Conservation (phyloP, 2,888 invertebrate genomes). For the Stratiomys singularior region DNA sequence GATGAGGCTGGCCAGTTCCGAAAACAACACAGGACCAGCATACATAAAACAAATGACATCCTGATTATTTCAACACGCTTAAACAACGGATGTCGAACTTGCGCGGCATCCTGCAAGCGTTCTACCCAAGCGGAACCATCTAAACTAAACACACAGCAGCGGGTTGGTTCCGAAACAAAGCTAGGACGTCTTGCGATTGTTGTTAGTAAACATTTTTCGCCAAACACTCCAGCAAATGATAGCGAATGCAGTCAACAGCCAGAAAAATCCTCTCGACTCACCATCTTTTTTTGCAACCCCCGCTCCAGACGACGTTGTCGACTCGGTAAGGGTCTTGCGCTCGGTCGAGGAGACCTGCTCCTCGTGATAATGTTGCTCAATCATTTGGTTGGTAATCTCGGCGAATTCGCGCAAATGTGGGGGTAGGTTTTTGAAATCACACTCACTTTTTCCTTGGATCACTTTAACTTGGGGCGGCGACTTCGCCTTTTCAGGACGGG, state of each 20-base stretch:
- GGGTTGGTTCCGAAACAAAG: neutral
- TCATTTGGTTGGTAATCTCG: constrained; percentile 65
- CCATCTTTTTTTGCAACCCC: constrained; percentile 64
- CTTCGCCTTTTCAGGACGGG: constrained; percentile 60
- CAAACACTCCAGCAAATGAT: constrained; percentile 61
- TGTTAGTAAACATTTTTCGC: constrained; percentile 55
- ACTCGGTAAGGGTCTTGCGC: constrained; percentile 57
- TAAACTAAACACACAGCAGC: neutral
- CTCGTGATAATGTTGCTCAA: constrained; percentile 56
- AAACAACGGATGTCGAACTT: neutral
- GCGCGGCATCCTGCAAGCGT: neutral
- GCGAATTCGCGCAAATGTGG: constrained; percentile 84
- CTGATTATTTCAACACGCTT: neutral
- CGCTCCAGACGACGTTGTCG: constrained; percentile 59
- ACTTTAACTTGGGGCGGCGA: constrained; percentile 68
- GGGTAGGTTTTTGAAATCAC: constrained; percentile 74
- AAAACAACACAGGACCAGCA: no score
- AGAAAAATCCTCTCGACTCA: constrained; percentile 66
- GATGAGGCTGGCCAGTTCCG: no score
- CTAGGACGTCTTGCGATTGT: constrained; percentile 42
- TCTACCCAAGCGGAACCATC: neutral
- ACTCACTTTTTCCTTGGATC: constrained; percentile 72
- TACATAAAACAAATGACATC: no score
- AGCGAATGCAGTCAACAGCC: constrained; percentile 61
- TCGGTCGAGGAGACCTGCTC: constrained; percentile 53